Base-by-base conservation (phyloP, 2,113 vertebrate genomes). In the Tetraodon nigroviridis region DNA sequence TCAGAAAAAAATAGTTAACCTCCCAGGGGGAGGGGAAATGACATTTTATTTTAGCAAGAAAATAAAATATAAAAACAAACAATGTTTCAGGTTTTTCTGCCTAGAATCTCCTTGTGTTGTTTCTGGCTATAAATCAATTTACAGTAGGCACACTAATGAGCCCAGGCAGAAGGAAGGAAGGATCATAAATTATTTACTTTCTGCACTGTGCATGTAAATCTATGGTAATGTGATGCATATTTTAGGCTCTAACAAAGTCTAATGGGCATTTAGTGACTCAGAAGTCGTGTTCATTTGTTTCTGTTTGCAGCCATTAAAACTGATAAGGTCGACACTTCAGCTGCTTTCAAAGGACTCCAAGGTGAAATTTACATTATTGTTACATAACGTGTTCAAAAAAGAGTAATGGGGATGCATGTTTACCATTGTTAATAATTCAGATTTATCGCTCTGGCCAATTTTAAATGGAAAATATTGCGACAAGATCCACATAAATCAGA, bases 161-260 rank as follows among this genome's bases (percentile, higher is more conserved):
- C 68, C 20, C 51, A 51, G 58, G 51, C 58, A 54, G 53, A 64
- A 74, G 76, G 19, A 72, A 64, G 54, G 50, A 41, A 19, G 50
- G 21, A 66, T 51, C 76, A 70, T 42, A 78, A 78, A 74, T 62
- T 3, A 41, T 51, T 6, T 12, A 55, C 55, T 10, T 46, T 17
- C 51, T 27, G 41, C 22, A 55, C 67, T 60, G 29, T 48, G 65
- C 61, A 80, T 81, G 73, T 18, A 80, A 79, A 82, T 84, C 63
- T 40, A 74, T 87, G 77, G 15, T 71, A 81, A 82, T 76, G 21
- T 0, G 0, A 40, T 40, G 27, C 61, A 70, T 66, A 21, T 45
- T 46, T 60, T 53, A 0, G 40, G 27, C 46, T 54, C 45, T 75
- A 76, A 84, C 76, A 48, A 73, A 62, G 47, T 55, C 68, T 62